Conservation (phyloP, 2,113 vertebrate genomes). For the Clarias batrachus region DNA sequence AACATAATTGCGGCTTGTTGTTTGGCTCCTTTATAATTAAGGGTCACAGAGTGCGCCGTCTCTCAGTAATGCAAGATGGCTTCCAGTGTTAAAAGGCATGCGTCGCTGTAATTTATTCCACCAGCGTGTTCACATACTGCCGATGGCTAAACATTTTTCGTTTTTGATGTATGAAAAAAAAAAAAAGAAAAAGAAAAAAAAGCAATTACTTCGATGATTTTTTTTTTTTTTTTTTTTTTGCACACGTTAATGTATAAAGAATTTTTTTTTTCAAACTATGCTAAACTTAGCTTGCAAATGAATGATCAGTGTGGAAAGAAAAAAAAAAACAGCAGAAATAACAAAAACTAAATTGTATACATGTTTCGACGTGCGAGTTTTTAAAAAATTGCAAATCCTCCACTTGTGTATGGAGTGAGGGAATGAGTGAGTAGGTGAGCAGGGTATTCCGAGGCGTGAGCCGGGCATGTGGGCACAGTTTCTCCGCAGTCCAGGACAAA, state of each 20-base stretch:
- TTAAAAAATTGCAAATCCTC: neutral
- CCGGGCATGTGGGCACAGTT: conserved; percentile 63
- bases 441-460: conserved; percentile 55
- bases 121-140: conserved; percentile 21
- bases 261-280: conserved; percentile 29
- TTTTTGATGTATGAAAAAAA: neutral
- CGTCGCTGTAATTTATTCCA: conserved; percentile 33
- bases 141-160: neutral
- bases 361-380: neutral
- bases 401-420: neutral
- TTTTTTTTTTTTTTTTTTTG: neutral
- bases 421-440: neutral
- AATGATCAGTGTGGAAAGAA: neutral
- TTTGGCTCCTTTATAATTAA: conserved; percentile 31
- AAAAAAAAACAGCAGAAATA: neutral
- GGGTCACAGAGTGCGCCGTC: neutral
- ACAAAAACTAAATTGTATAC: neutral
- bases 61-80: conserved; percentile 25
- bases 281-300: neutral
- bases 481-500: conserved; percentile 55
- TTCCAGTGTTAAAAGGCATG: conserved; percentile 32
- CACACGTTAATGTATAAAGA: conserved; percentile 33
- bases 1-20: conserved; percentile 14
- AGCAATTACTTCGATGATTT: neutral
- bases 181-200: neutral